phyloP scores from a whole-genome alignment of 2,888 invertebrate species.

The Sympetrum striolatum region DNA sequence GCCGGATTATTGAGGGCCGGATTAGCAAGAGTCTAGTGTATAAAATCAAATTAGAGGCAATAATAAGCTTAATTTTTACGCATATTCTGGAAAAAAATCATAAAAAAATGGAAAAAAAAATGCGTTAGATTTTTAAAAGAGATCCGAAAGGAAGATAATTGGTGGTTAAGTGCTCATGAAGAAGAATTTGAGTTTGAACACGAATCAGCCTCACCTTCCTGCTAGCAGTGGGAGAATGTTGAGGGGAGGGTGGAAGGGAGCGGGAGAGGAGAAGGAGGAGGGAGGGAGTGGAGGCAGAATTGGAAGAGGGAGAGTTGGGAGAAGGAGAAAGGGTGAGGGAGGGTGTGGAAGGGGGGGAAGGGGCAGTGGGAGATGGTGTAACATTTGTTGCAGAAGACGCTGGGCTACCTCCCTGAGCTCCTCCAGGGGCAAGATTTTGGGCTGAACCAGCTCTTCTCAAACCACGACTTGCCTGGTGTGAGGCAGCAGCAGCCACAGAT shows the following conservation, averaged over 20 bases:
- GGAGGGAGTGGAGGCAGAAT: constrained; percentile 67
- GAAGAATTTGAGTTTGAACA: neutral
- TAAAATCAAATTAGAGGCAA: neutral
- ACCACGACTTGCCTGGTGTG: constrained; percentile 58
- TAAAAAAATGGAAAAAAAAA: neutral
- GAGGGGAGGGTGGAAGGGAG: constrained; percentile 56
- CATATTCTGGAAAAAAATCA: neutral
- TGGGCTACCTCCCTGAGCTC: constrained; percentile 54
- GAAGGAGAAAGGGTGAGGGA: constrained; percentile 58
- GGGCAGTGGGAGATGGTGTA: constrained; percentile 67
- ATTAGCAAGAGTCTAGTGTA: no score
- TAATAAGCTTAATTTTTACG: neutral
- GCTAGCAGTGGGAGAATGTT: constrained; percentile 57
- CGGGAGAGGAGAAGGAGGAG: constrained; percentile 53
- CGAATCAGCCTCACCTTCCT: constrained; percentile 59
- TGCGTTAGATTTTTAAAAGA: neutral
- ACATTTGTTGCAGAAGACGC: constrained; percentile 12
- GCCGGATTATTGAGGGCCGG: no score
- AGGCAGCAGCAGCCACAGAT: constrained; percentile 52
- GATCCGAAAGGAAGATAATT: neutral
- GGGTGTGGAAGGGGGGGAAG: constrained; percentile 78
- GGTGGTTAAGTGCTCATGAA: neutral
- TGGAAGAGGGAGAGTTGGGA: constrained; percentile 62
- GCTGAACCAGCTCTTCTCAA: constrained; percentile 76
- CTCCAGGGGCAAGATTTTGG: constrained; percentile 72